A percentile compares a stretch with the other conserved stretches of the same genome.
phyloP scores from a whole-genome alignment of 2,888 invertebrate genomes.

The Acholoe squamosa region DNA sequence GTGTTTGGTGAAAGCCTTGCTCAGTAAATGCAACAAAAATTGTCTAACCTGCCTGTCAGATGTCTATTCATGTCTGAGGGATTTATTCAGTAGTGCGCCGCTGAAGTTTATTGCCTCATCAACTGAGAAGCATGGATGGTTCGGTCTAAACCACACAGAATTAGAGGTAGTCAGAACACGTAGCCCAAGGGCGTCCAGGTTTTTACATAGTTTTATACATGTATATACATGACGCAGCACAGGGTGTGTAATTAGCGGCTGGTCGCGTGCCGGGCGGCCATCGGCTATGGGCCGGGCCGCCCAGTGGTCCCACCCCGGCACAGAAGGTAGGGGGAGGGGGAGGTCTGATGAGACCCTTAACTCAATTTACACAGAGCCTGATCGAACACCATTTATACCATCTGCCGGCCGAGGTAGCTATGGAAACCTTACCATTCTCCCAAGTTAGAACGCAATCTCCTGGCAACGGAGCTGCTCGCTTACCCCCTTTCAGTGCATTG shows the following conservation, averaged over 20 bases:
- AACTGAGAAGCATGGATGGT: too few relatives aligned
- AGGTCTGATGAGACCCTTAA: slow-evolving; percentile 21
- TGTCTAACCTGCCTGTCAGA: too few relatives aligned
- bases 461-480: background rate
- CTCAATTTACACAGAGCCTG: slow-evolving; percentile 42
- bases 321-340: background rate
- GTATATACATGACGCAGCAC: background rate
- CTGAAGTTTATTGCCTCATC: too few relatives aligned
- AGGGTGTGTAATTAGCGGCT: background rate
- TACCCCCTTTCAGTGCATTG: background rate
- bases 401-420: slow-evolving; percentile 28
- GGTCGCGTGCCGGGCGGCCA: background rate
- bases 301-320: background rate
- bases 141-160: too few relatives aligned
- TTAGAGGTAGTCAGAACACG: too few relatives aligned
- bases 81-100: too few relatives aligned
- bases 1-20: too few relatives aligned
- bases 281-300: background rate
- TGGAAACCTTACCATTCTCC: slow-evolving; percentile 32
- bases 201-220: background rate
- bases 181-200: too few relatives aligned
- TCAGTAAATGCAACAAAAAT: too few relatives aligned
- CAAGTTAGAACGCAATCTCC: slow-evolving; percentile 15
- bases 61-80: too few relatives aligned
- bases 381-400: slow-evolving; percentile 47